Percentiles rank a stretch among this genome's conserved stretches.
These are phyloP conservation scores for Corticium candelabrum DNA, from an alignment of 37 sponge, comb jelly and placozoan genomes.

Conservation along the genomic window DNA sequence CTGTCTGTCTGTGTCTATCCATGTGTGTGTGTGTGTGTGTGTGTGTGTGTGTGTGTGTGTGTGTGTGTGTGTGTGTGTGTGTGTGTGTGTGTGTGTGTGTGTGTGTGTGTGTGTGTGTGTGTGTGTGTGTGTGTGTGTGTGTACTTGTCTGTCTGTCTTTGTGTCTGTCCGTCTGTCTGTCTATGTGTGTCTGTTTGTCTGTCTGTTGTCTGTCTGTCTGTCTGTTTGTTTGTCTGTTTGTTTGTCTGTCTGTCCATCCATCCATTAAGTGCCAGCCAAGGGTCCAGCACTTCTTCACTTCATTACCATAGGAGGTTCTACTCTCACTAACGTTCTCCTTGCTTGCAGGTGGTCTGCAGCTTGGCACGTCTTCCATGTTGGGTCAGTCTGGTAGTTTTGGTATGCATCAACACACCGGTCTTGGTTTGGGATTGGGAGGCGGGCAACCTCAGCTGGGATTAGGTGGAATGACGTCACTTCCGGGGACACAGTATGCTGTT, in stretches of 20 bases:
- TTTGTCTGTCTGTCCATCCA: too few species aligned
- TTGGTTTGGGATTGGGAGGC: background rate
- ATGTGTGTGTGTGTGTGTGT: too few species aligned
- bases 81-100: conserved; percentile 21
- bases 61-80: conserved; percentile 3
- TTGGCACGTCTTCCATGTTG: background rate
- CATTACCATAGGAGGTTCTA: too few species aligned
- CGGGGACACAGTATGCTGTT: background rate
- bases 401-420: background rate
- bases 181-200: too few species aligned
- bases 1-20: too few species aligned
- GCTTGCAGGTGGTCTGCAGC: too few species aligned
- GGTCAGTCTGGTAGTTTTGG: conserved; percentile 2
- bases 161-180: too few species aligned
- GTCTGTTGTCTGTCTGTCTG: too few species aligned
- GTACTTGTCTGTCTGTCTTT: background rate
- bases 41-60: too few species aligned
- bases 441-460: background rate
- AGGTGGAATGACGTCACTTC: background rate
- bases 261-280: conserved; percentile 7
- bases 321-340: too few species aligned
- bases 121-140: conserved; percentile 20
- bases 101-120: conserved; percentile 23
- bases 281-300: too few species aligned
- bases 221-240: too few species aligned